Conservation (phyloP, 2,797 vertebrate genomes). For the Microctenopoma steveboyesi region DNA sequence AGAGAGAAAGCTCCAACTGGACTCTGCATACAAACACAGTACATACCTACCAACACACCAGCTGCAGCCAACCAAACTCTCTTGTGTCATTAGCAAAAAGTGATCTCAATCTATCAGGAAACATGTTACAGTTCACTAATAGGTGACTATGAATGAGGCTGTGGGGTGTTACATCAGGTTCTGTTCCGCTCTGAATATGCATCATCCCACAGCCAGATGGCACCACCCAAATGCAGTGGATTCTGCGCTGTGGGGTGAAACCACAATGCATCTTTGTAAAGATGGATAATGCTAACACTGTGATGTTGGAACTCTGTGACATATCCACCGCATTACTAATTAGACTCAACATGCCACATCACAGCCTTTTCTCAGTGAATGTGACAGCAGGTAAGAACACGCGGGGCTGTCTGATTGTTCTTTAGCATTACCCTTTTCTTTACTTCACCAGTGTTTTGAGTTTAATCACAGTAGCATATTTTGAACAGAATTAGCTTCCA, state of each 20-base stretch:
- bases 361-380: background rate
- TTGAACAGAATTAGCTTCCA: too few relatives aligned
- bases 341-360: background rate
- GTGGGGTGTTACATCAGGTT: slow-evolving; percentile 32
- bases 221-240: slow-evolving; percentile 5
- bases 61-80: slow-evolving; percentile 1
- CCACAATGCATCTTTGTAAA: slow-evolving; percentile 20
- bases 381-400: slow-evolving; percentile 15
- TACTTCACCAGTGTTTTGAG: background rate
- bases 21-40: slow-evolving; percentile 1
- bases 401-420: background rate
- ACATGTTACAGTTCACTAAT: slow-evolving; percentile 32
- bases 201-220: slow-evolving; percentile 55
- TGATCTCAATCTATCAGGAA: slow-evolving; percentile 16
- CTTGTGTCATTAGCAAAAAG: slow-evolving; percentile 2
- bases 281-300: slow-evolving; percentile 45
- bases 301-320: slow-evolving; percentile 13
- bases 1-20: background rate
- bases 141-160: slow-evolving; percentile 22
- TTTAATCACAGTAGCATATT: background rate
- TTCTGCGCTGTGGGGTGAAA: slow-evolving; percentile 19
- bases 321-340: slow-evolving; percentile 36
- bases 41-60: background rate
- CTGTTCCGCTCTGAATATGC: slow-evolving; percentile 40
- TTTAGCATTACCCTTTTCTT: background rate